Base-by-base conservation (phyloP, 2,113 vertebrate genomes). In the Anguilla japonica region DNA sequence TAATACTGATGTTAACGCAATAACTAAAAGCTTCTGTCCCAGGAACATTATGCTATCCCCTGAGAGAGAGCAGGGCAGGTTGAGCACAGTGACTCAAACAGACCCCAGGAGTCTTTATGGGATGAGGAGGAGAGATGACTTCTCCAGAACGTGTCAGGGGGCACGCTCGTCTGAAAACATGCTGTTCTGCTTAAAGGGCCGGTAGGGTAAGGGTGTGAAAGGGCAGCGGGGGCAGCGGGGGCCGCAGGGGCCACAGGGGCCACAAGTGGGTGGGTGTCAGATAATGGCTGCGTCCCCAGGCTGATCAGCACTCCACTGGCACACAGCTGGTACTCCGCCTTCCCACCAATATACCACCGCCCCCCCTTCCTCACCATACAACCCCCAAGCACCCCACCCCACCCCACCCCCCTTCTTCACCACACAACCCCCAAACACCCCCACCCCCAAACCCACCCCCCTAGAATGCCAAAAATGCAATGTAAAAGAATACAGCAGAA, bases 321-420 rank as follows among this genome's bases (percentile, higher is more conserved):
- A 94, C 92, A 93, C 94, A 95, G 95, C 93, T 95, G 93, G 92
- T 90, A 93, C 91, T 93, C 93, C 94, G 94, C 93, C 94, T 87
- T 87, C 82, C 88, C 87, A 84, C 86, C 88, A 88, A 34, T 34
- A 34, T 34, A 34, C 89, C 29, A 85, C 82, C 67, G 88, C 29
- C 84, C 71, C 89, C 83, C 88, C 85, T 22, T 87, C 63, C n/a
- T 71, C 82, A 26, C 34, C 85, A 81, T 22, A 89, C 67, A 41
- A 81, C 79, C 5, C 88, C 86, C 88, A 85, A 11, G 39, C 57
- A 34, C 34, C 34, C 34, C 34, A 34, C 34, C 34, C 34, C 34
- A 92, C 34, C 34, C 89, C 29, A 85, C 82, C 71, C 89, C 83
- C 88, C 85, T 22, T 87, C 63, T n/a, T 71, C 82, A 26, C 34